These are phyloP conservation scores for Pterocles orientalis DNA, from an alignment of 2,113 vertebrate species.

Conservation along the genomic window DNA sequence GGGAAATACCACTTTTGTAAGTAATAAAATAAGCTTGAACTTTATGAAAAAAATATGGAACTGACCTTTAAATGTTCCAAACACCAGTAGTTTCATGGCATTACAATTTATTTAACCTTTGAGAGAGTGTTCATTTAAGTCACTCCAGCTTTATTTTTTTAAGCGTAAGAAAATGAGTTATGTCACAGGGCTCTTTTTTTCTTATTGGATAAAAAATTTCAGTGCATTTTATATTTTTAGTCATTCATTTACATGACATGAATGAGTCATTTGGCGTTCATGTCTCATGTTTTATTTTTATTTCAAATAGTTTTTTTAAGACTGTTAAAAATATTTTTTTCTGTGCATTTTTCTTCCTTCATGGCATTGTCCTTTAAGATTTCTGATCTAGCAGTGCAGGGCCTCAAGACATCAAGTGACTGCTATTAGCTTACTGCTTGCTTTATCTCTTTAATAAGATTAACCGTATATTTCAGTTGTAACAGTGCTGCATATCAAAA, in stretches of 20 bases:
- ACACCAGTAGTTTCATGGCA: constrained; percentile 58
- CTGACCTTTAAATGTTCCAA: constrained; percentile 77
- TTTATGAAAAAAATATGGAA: constrained; percentile 9
- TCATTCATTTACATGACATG: not conserved
- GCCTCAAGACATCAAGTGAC: not conserved
- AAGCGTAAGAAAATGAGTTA: constrained; percentile 31
- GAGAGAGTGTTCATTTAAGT: constrained; percentile 64
- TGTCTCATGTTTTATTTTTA: not conserved
- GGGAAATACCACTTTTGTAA: constrained; percentile 6
- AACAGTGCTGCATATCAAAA: not conserved
- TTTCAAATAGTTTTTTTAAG: not conserved
- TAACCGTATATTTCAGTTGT: not conserved
- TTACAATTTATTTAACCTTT: constrained; percentile 82
- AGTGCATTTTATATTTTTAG: not conserved
- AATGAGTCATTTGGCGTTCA: not conserved
- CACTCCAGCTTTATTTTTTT: constrained; percentile 58
- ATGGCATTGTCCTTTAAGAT: not conserved
- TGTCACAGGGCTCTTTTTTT: not conserved
- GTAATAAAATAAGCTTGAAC: constrained; percentile 11
- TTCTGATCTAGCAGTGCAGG: not conserved
- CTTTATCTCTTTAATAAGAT: not conserved
- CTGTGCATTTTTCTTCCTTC: not conserved
- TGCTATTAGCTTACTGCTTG: not conserved
- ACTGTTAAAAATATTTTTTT: not conserved
- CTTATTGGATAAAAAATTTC: not conserved